phyloP scores from a whole-genome alignment of 2,888 invertebrate genomes.

The Alitta virens region DNA sequence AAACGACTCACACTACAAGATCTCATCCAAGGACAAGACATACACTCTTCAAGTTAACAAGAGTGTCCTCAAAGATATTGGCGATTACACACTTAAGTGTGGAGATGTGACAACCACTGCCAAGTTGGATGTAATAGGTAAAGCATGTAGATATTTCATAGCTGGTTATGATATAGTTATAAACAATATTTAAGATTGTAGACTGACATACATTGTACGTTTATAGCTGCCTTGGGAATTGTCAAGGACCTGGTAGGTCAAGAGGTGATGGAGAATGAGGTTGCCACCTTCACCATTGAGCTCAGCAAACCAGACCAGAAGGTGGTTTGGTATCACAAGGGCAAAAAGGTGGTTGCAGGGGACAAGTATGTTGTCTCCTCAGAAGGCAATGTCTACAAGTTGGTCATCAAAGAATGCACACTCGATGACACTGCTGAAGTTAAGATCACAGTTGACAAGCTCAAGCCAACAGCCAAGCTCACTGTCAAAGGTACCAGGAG shows the following conservation, averaged over 20 bases:
- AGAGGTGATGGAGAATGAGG: slow-evolving; percentile 54
- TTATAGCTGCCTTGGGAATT: too few relatives aligned
- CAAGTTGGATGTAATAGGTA: too few relatives aligned
- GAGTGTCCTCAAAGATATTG: slow-evolving; percentile 61
- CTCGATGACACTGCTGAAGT: slow-evolving; percentile 36
- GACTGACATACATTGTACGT: too few relatives aligned
- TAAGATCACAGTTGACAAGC: background rate
- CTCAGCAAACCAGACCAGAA: slow-evolving; percentile 68
- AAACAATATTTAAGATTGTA: too few relatives aligned
- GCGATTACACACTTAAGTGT: too few relatives aligned
- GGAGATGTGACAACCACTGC: too few relatives aligned
- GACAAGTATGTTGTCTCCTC: slow-evolving; percentile 70
- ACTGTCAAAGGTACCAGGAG: slow-evolving; percentile 14
- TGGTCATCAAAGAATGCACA: slow-evolving; percentile 38
- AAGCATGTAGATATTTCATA: too few relatives aligned
- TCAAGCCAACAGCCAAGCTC: slow-evolving; percentile 8
- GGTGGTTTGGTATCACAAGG: slow-evolving; percentile 45
- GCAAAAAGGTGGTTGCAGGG: slow-evolving; percentile 81
- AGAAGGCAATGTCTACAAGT: slow-evolving; percentile 62
- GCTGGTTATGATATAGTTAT: too few relatives aligned
- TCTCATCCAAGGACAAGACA: slow-evolving; percentile 40
- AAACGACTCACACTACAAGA: slow-evolving; percentile 45
- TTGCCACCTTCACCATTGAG: slow-evolving; percentile 76
- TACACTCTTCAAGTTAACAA: slow-evolving; percentile 43
- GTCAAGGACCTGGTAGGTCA: slow-evolving; percentile 31